Base-by-base conservation (phyloP, 2,888 invertebrate genomes). In the Philereme vetulata region DNA sequence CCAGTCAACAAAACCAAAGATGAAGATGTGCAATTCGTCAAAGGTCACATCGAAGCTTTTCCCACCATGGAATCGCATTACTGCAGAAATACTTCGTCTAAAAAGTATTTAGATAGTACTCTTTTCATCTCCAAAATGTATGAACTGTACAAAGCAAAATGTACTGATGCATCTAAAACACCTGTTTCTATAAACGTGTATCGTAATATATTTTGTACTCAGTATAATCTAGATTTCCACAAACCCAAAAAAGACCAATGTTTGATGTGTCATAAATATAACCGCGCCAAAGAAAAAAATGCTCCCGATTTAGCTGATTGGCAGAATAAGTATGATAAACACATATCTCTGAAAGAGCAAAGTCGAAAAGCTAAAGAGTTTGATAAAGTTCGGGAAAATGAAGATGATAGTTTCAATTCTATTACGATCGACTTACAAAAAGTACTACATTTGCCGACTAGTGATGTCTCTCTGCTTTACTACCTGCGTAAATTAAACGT, bases 61-160 rank as follows among this genome's bases (percentile, higher is more conserved):
- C 62, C 67, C 21, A 51, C 57, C 38, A 55, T 64, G 33, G 57
- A 67, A 54, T 64, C 64, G 38, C 62, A 67, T 47, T 67, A 64
- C 49, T 64, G 64, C 38, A 62, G 66, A 33, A 64, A 64, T 56
- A 60, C 52, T 34, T 51, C 51, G 42, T 57, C 48, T 10, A 54
- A 64, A 48, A 57, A 55, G 32, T 60, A 61, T 42, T 51, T 64
- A 44, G 57, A 66, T 5, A 45, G 55, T 40, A 59, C 49, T 34
- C 36, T 56, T 0, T 42, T 40, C n/a, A 59, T 64, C 21, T n/a
- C 62, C 10, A 64, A 60, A 51, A 65, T 62, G 64, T 65, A 62
- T 44, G 56, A 60, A 51, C 62, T 62, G 62, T 65, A 62, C 50
- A 53, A 62, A 49, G 56, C 53, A 40, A 43, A 5, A 44, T 44